Base-by-base conservation (phyloP, 2,113 vertebrate genomes). In the Myanophis thanlyinensis region DNA sequence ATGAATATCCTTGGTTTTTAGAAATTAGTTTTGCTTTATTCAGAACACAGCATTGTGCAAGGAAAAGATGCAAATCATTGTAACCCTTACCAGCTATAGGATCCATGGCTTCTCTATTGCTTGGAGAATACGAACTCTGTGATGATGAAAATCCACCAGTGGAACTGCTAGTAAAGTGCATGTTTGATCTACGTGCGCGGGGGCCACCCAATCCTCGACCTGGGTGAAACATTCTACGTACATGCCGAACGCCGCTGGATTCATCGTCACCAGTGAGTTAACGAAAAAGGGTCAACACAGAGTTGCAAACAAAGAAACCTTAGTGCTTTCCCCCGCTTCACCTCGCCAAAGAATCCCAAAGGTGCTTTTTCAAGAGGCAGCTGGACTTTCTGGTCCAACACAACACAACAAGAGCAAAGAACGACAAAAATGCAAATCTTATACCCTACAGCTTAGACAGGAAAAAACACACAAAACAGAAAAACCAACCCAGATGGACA, bases 161-260 rank as follows among this genome's bases (percentile, higher is more conserved):
- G 95, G 99, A 99, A 97, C 98, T 99, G 97, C 97, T 99, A 97
- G 99, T 99, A 99, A 99, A 99, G 99, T 99, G 99, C 99, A 99
- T 99, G 98, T 99, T 99, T 97, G 99, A 99, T 97, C 99, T 98
- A 94, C 99, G 99, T 87, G 99, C 99, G 94, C 99, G 98, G 94
- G 99, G 98, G 90, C 99, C 99, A 85, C 99, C 99, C 95, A 99
- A 96, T 49, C 99, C 99, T 93, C 99, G 98, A 44, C 99, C 99
- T 56, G 99, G 99, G 98, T 99, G 99, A 97, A 99, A 99, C 99
- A 99, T 99, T 97, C 99, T 98, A 97, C 99, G 99, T 96, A 99
- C 99, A 46, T 99, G 99, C 95, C 99, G 99, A 96, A 99, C 99
- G 89, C 99, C 99, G 97, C 99, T 99, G 97, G 99, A 99, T 97